Conservation (phyloP, 2,888 invertebrate genomes). For the Dryomyza anilis region DNA sequence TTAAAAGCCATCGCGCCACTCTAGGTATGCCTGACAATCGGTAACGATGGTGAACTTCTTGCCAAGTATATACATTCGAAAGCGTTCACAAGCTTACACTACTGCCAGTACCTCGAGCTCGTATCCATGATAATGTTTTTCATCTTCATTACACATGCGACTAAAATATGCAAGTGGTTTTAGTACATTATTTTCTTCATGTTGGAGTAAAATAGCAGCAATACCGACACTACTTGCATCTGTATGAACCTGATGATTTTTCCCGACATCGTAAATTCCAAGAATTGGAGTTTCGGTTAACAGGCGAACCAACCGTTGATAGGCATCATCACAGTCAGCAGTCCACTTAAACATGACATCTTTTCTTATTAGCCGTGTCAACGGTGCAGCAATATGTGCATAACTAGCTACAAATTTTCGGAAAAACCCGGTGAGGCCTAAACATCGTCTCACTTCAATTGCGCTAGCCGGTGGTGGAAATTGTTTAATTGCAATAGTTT, state of each 20-base stretch:
- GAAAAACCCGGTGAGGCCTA: neutral
- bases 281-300: slow-evolving; percentile 20
- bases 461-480: neutral
- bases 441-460: neutral
- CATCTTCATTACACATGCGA: slow-evolving; percentile 24
- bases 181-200: neutral
- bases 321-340: neutral
- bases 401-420: neutral
- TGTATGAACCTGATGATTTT: slow-evolving; percentile 32
- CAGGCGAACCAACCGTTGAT: neutral
- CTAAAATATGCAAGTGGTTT: slow-evolving; percentile 29
- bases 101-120: slow-evolving; percentile 28
- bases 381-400: slow-evolving; percentile 5
- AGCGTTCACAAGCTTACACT: slow-evolving; percentile 28
- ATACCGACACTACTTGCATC: no score
- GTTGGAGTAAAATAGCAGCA: slow-evolving; percentile 29
- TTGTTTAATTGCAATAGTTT: neutral
- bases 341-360: neutral
- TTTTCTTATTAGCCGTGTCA: neutral
- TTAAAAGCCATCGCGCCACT: slow-evolving; percentile 26
- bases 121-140: slow-evolving; percentile 26
- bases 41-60: slow-evolving; percentile 30
- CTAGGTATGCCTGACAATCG: slow-evolving; percentile 22
- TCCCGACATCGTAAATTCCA: slow-evolving; percentile 24
- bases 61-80: slow-evolving; percentile 31